Percentiles rank a stretch among this genome's conserved stretches.
Evolutionary conservation across 2,797 vertebrate genomes (phyloP).

Genomic region (Prionace glauca): DNA sequence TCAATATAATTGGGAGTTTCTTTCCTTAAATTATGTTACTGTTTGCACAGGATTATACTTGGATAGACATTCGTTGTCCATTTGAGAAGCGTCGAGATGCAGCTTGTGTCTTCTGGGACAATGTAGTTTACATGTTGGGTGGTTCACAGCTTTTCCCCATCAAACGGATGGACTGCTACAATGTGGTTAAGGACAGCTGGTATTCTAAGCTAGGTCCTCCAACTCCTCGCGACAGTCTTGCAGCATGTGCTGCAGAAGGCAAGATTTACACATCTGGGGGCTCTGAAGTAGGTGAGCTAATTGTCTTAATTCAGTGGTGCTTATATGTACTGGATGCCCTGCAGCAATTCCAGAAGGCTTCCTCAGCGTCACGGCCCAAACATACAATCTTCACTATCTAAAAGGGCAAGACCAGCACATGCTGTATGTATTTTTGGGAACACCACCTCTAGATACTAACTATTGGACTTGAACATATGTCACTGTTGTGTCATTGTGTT

Average conservation of each 20-base stretch:
- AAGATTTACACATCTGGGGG: constrained; percentile 98
- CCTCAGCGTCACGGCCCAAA: background rate
- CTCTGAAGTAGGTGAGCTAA: constrained; percentile 86
- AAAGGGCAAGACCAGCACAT: background rate
- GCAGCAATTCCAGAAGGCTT: background rate
- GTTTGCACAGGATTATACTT: constrained; percentile 79
- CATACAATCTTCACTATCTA: background rate
- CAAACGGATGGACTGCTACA: constrained; percentile 98
- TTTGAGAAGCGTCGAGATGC: constrained; percentile 97
- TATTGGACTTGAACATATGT: background rate
- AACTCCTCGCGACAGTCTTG: constrained; percentile 90
- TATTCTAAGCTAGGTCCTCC: constrained; percentile 95
- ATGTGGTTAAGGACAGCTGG: constrained; percentile 97
- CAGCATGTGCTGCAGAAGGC: constrained; percentile 86
- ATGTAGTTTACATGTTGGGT: constrained; percentile 95
- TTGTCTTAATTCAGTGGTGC: background rate
- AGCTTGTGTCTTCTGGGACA: constrained; percentile 94
- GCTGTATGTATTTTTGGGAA: background rate
- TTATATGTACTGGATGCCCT: background rate
- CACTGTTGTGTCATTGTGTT: background rate
- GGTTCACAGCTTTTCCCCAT: constrained; percentile 97
- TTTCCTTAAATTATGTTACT: constrained; percentile 40
- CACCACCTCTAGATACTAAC: background rate
- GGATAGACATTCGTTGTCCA: constrained; percentile 95
- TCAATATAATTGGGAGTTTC: background rate